phyloP scores from a whole-genome alignment of 1,140 invertebrate species.

The Venturia canescens region DNA sequence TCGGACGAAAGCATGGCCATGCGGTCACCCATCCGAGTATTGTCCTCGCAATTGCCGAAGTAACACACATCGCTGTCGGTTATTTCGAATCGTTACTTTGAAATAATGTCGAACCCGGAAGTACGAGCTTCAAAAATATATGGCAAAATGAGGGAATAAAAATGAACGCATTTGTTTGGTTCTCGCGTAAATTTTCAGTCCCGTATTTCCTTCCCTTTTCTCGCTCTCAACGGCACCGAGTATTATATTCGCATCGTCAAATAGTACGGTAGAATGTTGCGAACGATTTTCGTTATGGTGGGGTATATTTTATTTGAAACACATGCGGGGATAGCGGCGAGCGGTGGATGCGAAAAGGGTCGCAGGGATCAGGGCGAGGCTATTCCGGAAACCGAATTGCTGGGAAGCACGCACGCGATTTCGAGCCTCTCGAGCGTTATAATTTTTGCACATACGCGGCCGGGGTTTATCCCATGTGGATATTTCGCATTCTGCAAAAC shows the following conservation, averaged over 20 bases:
- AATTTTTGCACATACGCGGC: conserved; percentile 1
- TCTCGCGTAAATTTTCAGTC: no score
- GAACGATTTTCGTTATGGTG: background rate
- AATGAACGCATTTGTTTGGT: no score
- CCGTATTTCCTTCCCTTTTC: background rate
- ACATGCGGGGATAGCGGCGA: background rate
- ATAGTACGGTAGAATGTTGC: conserved; percentile 1
- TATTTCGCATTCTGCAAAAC: conserved; percentile 7
- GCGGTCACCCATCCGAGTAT: no score
- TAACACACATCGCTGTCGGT: no score
- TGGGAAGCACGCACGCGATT: conserved; percentile 14
- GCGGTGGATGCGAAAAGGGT: background rate
- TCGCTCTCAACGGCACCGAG: background rate
- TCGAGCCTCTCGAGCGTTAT: background rate
- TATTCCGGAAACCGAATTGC: conserved; percentile 10
- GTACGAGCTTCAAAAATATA: no score
- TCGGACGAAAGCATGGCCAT: no score
- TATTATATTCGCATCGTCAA: conserved; percentile 20
- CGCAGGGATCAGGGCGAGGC: background rate
- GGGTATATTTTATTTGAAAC: conserved; percentile 20
- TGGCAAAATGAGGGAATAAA: no score
- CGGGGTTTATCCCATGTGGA: conserved; percentile 1
- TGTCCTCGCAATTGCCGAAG: no score
- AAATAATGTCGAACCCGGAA: no score
- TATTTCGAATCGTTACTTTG: no score